phyloP scores from a whole-genome alignment of 1,140 invertebrate genomes.

The Leptinotarsa defecta region DNA sequence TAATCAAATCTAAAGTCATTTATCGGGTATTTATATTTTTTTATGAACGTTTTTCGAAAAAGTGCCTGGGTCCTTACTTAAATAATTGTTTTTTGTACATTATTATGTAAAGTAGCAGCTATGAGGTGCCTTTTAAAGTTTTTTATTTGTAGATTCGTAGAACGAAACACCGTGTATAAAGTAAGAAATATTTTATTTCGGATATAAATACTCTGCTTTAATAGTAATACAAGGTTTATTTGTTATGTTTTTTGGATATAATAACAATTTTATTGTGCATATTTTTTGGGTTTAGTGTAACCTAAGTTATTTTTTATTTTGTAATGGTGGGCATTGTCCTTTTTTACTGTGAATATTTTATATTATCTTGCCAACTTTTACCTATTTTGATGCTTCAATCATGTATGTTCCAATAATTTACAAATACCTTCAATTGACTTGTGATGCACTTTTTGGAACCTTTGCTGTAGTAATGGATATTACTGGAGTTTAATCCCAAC shows the following conservation, averaged over 20 bases:
- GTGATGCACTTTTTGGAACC: too few species aligned
- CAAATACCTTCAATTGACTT: too few species aligned
- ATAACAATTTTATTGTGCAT: slow-evolving; percentile 29
- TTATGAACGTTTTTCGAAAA: slow-evolving; percentile 22
- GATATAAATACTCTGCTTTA: slow-evolving; percentile 39
- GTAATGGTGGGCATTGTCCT: neutral
- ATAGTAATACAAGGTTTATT: slow-evolving; percentile 30
- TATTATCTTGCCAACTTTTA: neutral
- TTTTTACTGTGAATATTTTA: neutral
- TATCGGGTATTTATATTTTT: slow-evolving; percentile 27
- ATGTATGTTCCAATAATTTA: too few species aligned
- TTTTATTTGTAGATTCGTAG: slow-evolving; percentile 25
- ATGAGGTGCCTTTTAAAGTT: slow-evolving; percentile 38
- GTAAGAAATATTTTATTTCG: slow-evolving; percentile 19
- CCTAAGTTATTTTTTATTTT: slow-evolving; percentile 7
- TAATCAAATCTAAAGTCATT: slow-evolving; percentile 8
- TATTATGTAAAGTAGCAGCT: slow-evolving; percentile 37
- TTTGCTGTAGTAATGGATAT: too few species aligned
- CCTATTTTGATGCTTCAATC: too few species aligned
- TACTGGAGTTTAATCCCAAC: too few species aligned
- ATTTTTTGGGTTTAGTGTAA: slow-evolving; percentile 13
- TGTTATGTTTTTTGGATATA: slow-evolving; percentile 31
- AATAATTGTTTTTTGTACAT: slow-evolving; percentile 25
- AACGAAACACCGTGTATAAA: slow-evolving; percentile 25
- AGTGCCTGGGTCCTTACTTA: slow-evolving; percentile 11